Conservation (phyloP, 2,888 invertebrate species). For the Noctua pronuba region DNA sequence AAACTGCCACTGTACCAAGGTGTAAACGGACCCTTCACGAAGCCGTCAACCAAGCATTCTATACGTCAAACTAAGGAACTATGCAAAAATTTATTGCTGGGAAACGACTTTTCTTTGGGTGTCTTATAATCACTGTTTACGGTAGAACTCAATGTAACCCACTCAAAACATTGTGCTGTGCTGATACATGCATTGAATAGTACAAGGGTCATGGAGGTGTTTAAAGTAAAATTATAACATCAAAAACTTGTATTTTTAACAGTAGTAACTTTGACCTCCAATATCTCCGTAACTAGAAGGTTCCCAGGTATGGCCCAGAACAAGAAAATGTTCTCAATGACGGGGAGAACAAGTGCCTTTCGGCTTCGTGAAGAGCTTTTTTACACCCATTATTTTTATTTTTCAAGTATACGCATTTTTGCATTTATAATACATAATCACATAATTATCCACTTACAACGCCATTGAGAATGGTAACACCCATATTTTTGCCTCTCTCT, state of each 20-base stretch:
- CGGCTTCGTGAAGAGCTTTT: neutral
- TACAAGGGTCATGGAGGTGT: too few relatives aligned
- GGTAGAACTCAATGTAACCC: too few relatives aligned
- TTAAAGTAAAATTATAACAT: too few relatives aligned
- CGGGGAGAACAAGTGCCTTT: neutral
- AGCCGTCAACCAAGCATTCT: neutral
- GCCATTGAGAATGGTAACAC: neutral
- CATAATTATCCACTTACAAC: neutral
- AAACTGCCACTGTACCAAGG: neutral
- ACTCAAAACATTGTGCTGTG: too few relatives aligned
- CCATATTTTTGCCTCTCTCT: neutral
- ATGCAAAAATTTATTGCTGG: too few relatives aligned
- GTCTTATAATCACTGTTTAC: too few relatives aligned
- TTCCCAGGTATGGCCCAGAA: neutral
- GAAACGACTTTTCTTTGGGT: too few relatives aligned
- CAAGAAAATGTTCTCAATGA: neutral
- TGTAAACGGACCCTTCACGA: neutral
- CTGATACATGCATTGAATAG: too few relatives aligned
- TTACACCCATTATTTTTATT: neutral
- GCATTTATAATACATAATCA: constrained; percentile 9
- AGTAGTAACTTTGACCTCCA: neutral
- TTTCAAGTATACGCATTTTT: constrained; percentile 20
- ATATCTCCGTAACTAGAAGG: neutral
- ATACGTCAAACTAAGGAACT: neutral
- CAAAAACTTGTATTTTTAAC: neutral